Evolutionary conservation across 2,888 invertebrate species (phyloP), one percentile per base, ranked within the genome.

Genomic region (Nasonovia ribisnigri): DNA sequence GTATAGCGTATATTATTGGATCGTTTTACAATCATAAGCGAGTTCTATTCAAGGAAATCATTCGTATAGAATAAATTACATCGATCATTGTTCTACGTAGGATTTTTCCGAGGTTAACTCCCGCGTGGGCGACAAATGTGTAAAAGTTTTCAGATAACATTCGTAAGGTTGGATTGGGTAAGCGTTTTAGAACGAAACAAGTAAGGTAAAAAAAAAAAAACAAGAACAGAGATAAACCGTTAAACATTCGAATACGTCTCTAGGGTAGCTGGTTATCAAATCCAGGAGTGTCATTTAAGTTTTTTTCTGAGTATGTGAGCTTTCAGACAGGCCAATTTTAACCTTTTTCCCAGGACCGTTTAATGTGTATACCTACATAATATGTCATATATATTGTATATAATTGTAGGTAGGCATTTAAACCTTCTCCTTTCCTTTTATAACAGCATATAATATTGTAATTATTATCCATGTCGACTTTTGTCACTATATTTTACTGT

Each of bases 61-160:
- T 77, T 20, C 20, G 20, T 77, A 36, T 8, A 20, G 36, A 77
- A 77, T 89, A 89, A 88, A 48, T 43, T 57, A 36, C 57, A 29
- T 43, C 20, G 43, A 46, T 57, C 89, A 89, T 89, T 89, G 60
- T 43, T 60, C 29, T 43, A 16, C 43, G 26, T 89, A 26, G 43
- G 43, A 57, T 89, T 87, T 87, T 43, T 13, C 16, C 42, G 26
- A n/a, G 57, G 54, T 36, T 8, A 88, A 84, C 43, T 10, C 26
- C 54, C 13, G 42, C 26, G 6, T 42, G 16, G 29, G n/a, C 57
- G 43, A 60, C 89, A 60, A 89, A 89, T 89, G 16, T 89, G 43
- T 20, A 57, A 89, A 57, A 42, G 57, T 89, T 89, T 89, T 57
- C 29, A 43, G 89, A 89, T 57, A 89, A 43, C 36, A 54, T 89